Evolutionary conservation across 2,888 invertebrate genomes (phyloP), one percentile per base, ranked within the genome.

Genomic region (Sympetrum striolatum): DNA sequence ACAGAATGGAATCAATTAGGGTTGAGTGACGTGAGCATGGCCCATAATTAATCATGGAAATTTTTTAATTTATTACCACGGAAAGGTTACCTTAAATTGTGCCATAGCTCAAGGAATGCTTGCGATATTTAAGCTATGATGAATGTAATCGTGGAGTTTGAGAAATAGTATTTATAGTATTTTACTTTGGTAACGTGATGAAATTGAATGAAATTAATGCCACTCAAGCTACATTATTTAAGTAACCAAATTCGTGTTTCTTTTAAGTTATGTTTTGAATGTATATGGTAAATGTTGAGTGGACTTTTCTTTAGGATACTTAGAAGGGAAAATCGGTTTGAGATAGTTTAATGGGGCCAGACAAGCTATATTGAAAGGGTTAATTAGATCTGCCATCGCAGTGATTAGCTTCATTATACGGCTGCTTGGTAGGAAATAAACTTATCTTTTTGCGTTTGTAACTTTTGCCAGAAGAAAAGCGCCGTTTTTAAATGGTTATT

Each of bases 31-130:
- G 35, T 86, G 60, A 86, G 86, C 86, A 64, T 86, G 86, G 86
- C 86, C 86, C 48, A 82, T 82, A 64, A 39, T 60, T 86, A 60
- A 37, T 86, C 35, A 60, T 60, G 86, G 22, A 86, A 86, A 64
- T 18, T 60, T 53, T 53, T 86, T 86, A 86, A 86, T 86, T 86
- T 86, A 86, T 86, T 86, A 64, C 60, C 60, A 60, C 58, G 39
- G 60, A 37, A 86, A 86, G 86, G 86, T 86, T 86, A 86, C 86
- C 86, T 86, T 86, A 86, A 58, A 60, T 86, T 60, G 86, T 86
- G 86, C 86, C 86, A 86, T 86, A 86, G 86, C 86, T 86, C 86
- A 37, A 64, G 37, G 60, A 86, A 86, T 58, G 86, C 60, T 86
- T 58, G 60, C 86, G 37, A 60, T 60, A 86, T 86, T 58, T 58